Conservation (phyloP, 2,888 invertebrate species). For the Nasonovia ribisnigri region DNA sequence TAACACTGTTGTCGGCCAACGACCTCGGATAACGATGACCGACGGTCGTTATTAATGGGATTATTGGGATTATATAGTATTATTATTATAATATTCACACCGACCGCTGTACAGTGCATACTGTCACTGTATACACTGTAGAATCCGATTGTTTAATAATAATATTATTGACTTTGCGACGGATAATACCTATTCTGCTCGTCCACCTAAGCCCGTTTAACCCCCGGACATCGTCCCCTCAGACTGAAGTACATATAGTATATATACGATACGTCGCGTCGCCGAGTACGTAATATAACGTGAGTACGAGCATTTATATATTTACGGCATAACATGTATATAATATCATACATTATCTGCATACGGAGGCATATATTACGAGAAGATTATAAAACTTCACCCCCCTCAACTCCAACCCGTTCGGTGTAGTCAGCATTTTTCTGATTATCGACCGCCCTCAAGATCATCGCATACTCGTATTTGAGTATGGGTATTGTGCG, state of each 20-base stretch:
- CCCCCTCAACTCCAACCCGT: not conserved
- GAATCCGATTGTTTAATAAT: slow-evolving; percentile 24
- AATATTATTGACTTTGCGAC: not conserved
- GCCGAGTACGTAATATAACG: not conserved
- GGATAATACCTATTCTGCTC: not conserved
- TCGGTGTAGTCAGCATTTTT: not conserved
- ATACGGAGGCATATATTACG: not conserved
- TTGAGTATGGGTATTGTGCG: not conserved
- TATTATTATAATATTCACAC: not conserved
- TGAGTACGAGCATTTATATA: not conserved
- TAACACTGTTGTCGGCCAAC: not conserved
- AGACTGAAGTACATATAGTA: not conserved
- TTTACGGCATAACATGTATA: not conserved
- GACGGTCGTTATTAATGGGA: slow-evolving; percentile 37
- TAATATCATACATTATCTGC: not conserved
- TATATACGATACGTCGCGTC: too few relatives aligned
- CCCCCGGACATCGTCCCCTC: not conserved
- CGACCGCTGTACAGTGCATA: not conserved
- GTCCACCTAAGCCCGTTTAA: not conserved
- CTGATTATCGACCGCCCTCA: not conserved
- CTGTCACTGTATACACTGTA: not conserved
- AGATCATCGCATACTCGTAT: not conserved
- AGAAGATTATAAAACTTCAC: not conserved
- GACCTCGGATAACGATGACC: slow-evolving; percentile 31
- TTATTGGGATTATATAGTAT: slow-evolving; percentile 1